A percentile compares a stretch with the other conserved stretches of the same genome.
Evolutionary conservation across 2,113 vertebrate species (phyloP).

Genomic region (Suncus etruscus): DNA sequence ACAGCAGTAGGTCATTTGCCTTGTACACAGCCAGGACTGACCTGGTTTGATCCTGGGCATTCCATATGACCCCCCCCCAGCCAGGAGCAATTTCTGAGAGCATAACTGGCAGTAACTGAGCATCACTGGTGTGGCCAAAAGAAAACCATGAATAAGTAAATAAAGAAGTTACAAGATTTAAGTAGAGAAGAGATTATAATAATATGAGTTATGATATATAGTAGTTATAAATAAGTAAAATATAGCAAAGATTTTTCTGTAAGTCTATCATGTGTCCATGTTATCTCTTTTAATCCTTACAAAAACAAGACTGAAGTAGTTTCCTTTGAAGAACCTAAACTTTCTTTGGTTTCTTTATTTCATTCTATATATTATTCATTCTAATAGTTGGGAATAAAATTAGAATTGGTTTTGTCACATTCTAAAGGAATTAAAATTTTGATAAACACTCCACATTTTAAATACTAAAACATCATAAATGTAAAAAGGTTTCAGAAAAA

Average conservation of each 20-base stretch:
- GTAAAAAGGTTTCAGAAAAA: not conserved
- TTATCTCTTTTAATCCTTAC: not conserved
- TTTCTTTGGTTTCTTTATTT: not conserved
- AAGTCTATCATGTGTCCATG: not conserved
- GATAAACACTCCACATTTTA: constrained; percentile 36
- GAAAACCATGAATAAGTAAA: not conserved
- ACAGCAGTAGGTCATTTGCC: too few species aligned
- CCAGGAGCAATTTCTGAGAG: too few species aligned
- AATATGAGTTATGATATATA: not conserved
- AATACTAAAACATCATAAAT: not conserved
- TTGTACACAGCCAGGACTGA: too few species aligned
- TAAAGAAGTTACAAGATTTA: not conserved
- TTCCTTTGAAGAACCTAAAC: not conserved
- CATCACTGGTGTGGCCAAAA: too few species aligned
- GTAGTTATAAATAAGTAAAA: not conserved
- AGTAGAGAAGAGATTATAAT: not conserved
- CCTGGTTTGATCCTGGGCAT: too few species aligned
- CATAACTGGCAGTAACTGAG: too few species aligned
- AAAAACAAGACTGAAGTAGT: not conserved
- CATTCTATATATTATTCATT: not conserved
- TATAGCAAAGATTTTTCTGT: not conserved
- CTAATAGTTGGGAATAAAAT: constrained; percentile 1
- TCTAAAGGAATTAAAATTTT: constrained; percentile 37
- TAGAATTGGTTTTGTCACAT: not conserved
- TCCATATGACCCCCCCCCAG: too few species aligned